These are phyloP conservation scores for Dendropsophus ebraccatus DNA, from an alignment of 2,113 vertebrate genomes.

Conservation along the genomic window DNA sequence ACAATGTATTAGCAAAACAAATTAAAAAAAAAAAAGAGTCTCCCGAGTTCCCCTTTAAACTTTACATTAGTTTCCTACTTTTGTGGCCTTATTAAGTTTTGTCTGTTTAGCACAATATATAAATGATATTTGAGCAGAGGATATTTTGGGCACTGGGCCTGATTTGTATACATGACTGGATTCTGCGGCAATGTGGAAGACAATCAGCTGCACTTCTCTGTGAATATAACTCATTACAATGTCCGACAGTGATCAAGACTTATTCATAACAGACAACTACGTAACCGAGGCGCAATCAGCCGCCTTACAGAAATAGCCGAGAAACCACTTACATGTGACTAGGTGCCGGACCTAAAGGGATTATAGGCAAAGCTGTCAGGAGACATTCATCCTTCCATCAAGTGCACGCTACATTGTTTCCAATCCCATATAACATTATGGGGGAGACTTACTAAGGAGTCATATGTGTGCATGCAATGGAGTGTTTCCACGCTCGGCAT, in stretches of 20 bases:
- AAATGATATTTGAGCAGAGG: neutral
- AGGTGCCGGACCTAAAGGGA: neutral
- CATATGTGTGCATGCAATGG: too few relatives aligned
- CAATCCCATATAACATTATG: neutral
- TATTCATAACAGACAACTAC: neutral
- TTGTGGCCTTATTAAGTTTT: neutral
- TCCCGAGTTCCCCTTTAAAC: too few relatives aligned
- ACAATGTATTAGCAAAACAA: too few relatives aligned
- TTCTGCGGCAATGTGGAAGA: neutral
- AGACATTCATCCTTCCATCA: neutral
- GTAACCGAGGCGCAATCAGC: neutral
- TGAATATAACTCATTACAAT: neutral
- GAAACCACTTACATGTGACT: neutral
- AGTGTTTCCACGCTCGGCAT: too few relatives aligned
- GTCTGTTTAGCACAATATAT: neutral
- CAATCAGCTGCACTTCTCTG: neutral
- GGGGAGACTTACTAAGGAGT: too few relatives aligned
- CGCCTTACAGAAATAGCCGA: neutral
- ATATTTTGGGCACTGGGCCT: neutral
- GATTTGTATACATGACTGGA: too few relatives aligned
- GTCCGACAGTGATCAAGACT: neutral
- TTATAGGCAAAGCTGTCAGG: neutral
- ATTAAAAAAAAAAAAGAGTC: too few relatives aligned
- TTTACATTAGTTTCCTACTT: too few relatives aligned
- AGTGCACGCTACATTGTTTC: neutral